phyloP scores from a whole-genome alignment of 2,888 invertebrate species.

The Dichetophora obliterata region DNA sequence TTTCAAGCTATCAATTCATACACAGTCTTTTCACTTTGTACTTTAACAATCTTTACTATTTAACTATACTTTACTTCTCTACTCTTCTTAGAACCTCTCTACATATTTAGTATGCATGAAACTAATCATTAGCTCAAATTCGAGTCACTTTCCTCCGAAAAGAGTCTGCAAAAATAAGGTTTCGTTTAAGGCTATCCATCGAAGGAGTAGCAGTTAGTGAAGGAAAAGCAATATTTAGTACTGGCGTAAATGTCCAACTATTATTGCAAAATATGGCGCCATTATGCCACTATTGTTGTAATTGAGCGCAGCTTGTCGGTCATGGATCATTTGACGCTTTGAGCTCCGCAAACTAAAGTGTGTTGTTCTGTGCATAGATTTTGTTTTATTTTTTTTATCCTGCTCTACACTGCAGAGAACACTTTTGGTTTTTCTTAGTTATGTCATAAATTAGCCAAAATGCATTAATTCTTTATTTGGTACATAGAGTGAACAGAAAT shows the following conservation, averaged over 20 bases:
- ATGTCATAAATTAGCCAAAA: conserved; percentile 34
- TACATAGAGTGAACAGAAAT: conserved; percentile 54
- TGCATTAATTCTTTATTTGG: conserved; percentile 37
- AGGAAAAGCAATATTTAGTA: not conserved
- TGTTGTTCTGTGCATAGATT: not conserved
- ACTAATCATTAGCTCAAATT: too few relatives aligned
- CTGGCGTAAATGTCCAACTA: not conserved
- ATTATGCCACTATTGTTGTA: conserved; percentile 8
- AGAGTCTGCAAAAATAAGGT: too few relatives aligned
- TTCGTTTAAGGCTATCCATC: too few relatives aligned
- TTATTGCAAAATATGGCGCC: conserved; percentile 21
- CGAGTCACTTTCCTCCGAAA: too few relatives aligned
- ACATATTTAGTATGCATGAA: too few relatives aligned
- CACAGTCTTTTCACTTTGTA: too few relatives aligned
- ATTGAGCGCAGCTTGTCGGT: conserved; percentile 26
- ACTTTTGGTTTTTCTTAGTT: conserved; percentile 1
- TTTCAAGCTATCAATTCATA: too few relatives aligned
- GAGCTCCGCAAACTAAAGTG: not conserved
- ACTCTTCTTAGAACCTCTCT: too few relatives aligned
- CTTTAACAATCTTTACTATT: too few relatives aligned
- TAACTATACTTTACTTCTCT: too few relatives aligned
- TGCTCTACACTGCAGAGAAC: not conserved
- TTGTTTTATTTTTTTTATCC: not conserved
- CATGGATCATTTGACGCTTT: conserved; percentile 9
- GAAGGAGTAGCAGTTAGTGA: too few relatives aligned